Percentiles rank a stretch among this genome's conserved stretches.
Evolutionary conservation across 1,140 invertebrate genomes (phyloP).

Genomic region (Daktulosphaira vitifoliae): DNA sequence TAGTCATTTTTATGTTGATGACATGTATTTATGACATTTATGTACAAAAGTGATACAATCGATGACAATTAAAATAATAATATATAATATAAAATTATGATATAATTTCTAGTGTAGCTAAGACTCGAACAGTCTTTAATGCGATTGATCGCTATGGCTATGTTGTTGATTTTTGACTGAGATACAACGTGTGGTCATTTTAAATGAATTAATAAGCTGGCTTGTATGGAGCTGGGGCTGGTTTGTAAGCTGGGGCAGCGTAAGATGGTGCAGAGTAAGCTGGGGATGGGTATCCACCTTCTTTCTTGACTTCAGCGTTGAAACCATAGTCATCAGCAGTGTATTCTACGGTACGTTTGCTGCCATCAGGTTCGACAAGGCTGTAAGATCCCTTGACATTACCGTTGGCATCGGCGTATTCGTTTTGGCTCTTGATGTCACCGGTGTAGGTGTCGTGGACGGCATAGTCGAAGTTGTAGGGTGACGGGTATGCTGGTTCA

Average conservation of each 20-base stretch:
- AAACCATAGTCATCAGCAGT: slow-evolving; percentile 55
- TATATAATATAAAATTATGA: no score
- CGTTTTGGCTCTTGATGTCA: slow-evolving; percentile 42
- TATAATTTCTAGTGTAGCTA: neutral
- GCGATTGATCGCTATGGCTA: neutral
- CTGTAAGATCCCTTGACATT: slow-evolving; percentile 44
- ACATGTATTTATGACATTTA: no score
- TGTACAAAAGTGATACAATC: no score
- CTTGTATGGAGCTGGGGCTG: slow-evolving; percentile 14
- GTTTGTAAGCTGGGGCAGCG: slow-evolving; percentile 33
- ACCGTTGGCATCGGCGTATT: slow-evolving; percentile 49
- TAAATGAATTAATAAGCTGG: neutral
- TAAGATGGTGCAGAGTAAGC: slow-evolving; percentile 23
- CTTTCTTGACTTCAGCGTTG: slow-evolving; percentile 39
- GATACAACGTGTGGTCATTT: neutral
- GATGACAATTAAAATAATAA: no score
- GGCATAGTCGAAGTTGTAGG: slow-evolving; percentile 40
- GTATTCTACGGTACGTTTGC: slow-evolving; percentile 53
- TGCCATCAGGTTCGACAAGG: slow-evolving; percentile 49
- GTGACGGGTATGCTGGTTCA: slow-evolving; percentile 38
- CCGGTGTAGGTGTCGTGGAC: slow-evolving; percentile 41
- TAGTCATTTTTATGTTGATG: no score
- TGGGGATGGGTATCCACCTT: slow-evolving; percentile 35
- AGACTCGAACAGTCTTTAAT: slow-evolving; percentile 13
- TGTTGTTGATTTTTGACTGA: neutral